phyloP scores from a whole-genome alignment of 2,113 vertebrate genomes.

The Corydoras sp. region DNA sequence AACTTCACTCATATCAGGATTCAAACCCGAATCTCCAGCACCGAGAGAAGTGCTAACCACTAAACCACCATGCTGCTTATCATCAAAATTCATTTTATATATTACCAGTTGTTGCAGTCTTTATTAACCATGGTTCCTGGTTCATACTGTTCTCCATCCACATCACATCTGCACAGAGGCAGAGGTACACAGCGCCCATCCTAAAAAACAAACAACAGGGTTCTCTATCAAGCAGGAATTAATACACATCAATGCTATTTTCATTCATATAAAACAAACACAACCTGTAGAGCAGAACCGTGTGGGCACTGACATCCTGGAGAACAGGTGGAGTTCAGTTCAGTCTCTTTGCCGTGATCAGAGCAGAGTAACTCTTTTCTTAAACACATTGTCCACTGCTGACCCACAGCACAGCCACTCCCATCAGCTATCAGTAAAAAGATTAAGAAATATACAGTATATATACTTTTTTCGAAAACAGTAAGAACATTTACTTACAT shows the following conservation, averaged over 20 bases:
- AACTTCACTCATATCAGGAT: no score
- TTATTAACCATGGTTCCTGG: conserved; percentile 59
- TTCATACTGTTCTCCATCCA: conserved; percentile 58
- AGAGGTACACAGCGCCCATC: conserved; percentile 63
- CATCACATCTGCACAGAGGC: conserved; percentile 67
- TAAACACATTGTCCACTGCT: conserved; percentile 70
- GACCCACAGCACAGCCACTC: conserved; percentile 63
- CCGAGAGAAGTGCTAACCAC: no score
- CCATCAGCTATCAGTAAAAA: conserved; percentile 40
- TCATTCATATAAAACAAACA: no score
- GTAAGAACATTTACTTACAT: background rate
- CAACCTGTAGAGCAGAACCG: conserved; percentile 66
- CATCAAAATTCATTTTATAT: no score
- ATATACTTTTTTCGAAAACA: no score
- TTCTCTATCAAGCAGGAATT: background rate
- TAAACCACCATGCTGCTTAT: no score
- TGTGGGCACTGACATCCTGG: conserved; percentile 75
- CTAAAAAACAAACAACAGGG: conserved; percentile 42
- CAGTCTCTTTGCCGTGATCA: conserved; percentile 54
- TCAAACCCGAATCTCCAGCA: no score
- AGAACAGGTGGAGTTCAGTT: conserved; percentile 58
- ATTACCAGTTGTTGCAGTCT: conserved; percentile 79
- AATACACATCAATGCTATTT: background rate
- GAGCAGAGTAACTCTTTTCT: conserved; percentile 64
- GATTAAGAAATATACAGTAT: no score